These are phyloP conservation scores for Falco punctatus DNA, from an alignment of 2,113 vertebrate genomes.

Conservation along the genomic window DNA sequence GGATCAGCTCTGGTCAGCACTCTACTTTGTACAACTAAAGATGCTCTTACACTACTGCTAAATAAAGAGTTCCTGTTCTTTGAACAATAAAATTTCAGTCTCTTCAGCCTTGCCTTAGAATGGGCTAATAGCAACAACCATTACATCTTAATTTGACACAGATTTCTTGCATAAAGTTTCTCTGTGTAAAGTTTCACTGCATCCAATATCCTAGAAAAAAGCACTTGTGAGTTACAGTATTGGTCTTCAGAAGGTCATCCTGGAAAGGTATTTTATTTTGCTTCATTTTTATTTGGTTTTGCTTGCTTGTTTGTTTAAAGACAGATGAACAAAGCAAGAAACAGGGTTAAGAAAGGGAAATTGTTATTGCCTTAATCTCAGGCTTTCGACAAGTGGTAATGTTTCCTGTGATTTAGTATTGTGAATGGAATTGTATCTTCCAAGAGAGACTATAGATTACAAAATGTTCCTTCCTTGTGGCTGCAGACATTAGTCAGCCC, in stretches of 20 bases:
- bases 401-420: not conserved
- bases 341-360: not conserved
- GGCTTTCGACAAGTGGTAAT: not conserved
- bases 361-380: conserved; percentile 7
- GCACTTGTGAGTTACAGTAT: not conserved
- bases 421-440: not conserved
- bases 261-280: not conserved
- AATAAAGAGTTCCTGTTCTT: not conserved
- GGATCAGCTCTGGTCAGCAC: not conserved
- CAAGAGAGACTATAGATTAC: conserved; percentile 7
- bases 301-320: not conserved
- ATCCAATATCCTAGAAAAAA: not conserved
- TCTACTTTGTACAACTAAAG: not conserved
- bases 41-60: not conserved
- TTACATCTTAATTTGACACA: not conserved
- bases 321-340: not conserved
- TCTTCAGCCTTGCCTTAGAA: not conserved
- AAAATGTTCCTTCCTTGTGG: not conserved
- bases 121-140: not conserved
- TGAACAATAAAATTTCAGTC: not conserved
- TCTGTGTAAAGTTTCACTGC: not conserved
- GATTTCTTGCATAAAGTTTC: not conserved
- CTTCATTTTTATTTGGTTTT: not conserved
- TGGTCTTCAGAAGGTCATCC: not conserved
- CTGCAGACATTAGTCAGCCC: conserved; percentile 29